Conservation (phyloP, 2,797 vertebrate genomes). For the Eulemur albifrons region DNA sequence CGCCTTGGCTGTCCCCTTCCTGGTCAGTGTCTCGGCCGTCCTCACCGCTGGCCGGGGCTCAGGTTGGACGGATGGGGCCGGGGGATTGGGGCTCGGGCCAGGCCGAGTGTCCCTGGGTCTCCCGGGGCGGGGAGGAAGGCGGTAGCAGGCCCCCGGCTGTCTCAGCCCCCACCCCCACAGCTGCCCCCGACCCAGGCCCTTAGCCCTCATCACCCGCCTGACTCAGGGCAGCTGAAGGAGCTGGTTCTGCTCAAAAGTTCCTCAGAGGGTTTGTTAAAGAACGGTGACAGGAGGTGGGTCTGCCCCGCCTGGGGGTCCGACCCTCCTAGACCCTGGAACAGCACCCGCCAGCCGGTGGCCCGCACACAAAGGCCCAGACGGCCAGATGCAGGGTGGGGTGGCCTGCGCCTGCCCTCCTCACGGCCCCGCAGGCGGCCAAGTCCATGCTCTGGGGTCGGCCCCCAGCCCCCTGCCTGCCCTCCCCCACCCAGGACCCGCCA, state of each 20-base stretch:
- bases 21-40: background rate
- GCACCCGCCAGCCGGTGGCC: accelerated
- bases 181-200: background rate
- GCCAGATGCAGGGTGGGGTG: background rate
- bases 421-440: background rate
- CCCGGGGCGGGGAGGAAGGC: background rate
- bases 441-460: too few relatives aligned
- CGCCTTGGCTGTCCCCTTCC: background rate
- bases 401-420: too few relatives aligned
- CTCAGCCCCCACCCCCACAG: background rate
- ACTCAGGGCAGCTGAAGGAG: background rate
- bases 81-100: too few relatives aligned
- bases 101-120: background rate
- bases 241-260: background rate
- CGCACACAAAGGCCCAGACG: background rate
- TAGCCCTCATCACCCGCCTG: background rate
- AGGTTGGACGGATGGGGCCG: background rate
- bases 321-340: background rate
- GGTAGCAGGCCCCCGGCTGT: background rate
- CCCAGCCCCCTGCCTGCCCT: too few relatives aligned
- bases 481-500: accelerated
- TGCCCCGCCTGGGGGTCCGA: background rate
- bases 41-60: accelerated
- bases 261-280: background rate
- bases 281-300: background rate